Evolutionary conservation across 2,797 vertebrate species (phyloP), one percentile per base, ranked within the genome.

Genomic region (Sylvia borin): DNA sequence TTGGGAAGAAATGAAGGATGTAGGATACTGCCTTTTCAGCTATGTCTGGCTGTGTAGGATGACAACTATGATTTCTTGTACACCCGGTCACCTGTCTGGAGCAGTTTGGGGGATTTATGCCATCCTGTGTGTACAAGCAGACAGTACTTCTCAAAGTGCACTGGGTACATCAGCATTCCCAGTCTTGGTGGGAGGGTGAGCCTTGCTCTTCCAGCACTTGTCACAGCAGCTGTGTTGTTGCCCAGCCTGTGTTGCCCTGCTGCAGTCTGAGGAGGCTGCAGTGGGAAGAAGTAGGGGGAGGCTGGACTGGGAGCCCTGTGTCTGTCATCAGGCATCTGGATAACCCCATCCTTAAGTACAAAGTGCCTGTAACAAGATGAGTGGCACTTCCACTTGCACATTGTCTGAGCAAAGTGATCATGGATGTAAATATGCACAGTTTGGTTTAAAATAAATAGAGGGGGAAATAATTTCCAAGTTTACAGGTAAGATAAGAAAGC

Each of bases 191-290:
- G 68, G 64, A 83, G 19, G 43, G 40, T 22, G 51, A 13, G n/a
- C 51, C 27, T 25, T 36, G 55, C 15, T 36, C 12, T 79, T 61
- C 47, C 58, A 82, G 26, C 58, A 24, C 20, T 82, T 75, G 15
- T 47, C 36, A 5, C 64, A n/a, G n/a, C 12, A 25, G 26, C 4
- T 38, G 17, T 66, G 64, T 10, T 68, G 50, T 36, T 81, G 51
- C 48, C 51, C 25, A 48, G 68, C 34, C 80, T 13, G 29, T 67
- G 48, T 36, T 84, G 48, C 31, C 51, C 11, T 24, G 25, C 31
- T 40, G 24, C 1, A 3, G 31, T 27, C 0, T 66, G 47, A 19
- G 48, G 34, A 79, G 26, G 51, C 15, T 54, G 31, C 0, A 4
- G 13, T 11, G 40, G n/a, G n/a, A 32, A 71, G 40, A 50, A 74